Base-by-base conservation (phyloP, 2,797 vertebrate species). In the Rhinatrema bivittatum region DNA sequence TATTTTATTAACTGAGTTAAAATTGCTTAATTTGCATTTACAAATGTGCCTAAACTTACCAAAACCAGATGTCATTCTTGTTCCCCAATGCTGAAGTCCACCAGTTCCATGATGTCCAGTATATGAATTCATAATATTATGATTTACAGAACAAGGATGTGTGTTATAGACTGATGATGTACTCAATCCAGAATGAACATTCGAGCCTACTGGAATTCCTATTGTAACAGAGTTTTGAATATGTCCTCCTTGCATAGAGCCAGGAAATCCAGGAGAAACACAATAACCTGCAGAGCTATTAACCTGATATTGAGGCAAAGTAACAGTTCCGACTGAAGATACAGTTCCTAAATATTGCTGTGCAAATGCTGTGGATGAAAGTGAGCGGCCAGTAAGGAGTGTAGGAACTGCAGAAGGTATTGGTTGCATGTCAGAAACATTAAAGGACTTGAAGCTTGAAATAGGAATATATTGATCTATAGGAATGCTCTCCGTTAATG, bases 281-380 rank as follows among this genome's bases (percentile, higher is more conserved):
- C 69, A 62, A 38, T 76, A 88, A 25, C 81, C 33, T 14, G 56
- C 22, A 50, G 78, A 46, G 25, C 11, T 56, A 16, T 58, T 60
- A 20, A 65, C 16, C 7, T 70, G 76, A 58, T 79, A 86, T n/a
- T 58, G 60, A 36, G 73, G 53, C 50, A 88, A 39, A 36, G 65
- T 24, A 9, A 60, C 40, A 22, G 74, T 81, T 44, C 73, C 42
- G 21, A 42, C 2, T 29, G 66, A 18, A 6, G 55, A 35, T 0
- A 57, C 16, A 6, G 42, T 20, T 42, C 68, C 75, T 30, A 90
- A 25, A 51, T 82, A 88, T 24, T 82, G 87, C 22, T 81, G 88
- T 40, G 78, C 44, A 56, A 87, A 68, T 10, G 86, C 68, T 38
- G 78, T n/a, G 11, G 48, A 53, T 16, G 80, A 75, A 11, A 86